Percentiles rank a stretch among this genome's conserved stretches.
Conservation (phyloP, 2,797 vertebrate species). For the Australoheros facetus region DNA sequence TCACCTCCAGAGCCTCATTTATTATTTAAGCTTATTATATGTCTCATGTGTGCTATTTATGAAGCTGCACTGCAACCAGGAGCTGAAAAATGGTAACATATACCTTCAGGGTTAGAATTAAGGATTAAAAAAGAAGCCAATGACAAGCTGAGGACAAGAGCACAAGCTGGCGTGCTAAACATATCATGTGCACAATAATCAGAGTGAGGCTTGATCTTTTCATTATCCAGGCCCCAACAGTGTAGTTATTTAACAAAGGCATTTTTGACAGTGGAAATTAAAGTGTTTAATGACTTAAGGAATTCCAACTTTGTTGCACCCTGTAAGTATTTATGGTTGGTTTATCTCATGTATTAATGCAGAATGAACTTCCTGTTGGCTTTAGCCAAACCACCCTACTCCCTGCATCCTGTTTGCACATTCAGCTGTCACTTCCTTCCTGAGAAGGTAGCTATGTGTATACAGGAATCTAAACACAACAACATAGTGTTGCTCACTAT, state of each 20-base stretch:
- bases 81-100: not conserved
- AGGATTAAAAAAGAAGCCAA: not conserved
- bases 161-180: not conserved
- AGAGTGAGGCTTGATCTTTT: not conserved
- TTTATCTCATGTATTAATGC: constrained; percentile 60
- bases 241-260: constrained; percentile 14
- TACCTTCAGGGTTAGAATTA: not conserved
- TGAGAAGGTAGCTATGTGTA: constrained; percentile 60
- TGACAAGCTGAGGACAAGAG: not conserved
- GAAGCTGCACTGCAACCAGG: not conserved
- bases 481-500: constrained; percentile 36
- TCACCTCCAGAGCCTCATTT: not conserved
- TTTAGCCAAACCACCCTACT: constrained; percentile 42
- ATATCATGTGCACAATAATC: not conserved
- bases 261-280: constrained; percentile 7
- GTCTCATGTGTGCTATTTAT: not conserved
- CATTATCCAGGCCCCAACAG: not conserved
- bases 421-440: constrained; percentile 71
- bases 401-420: constrained; percentile 78
- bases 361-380: constrained; percentile 54
- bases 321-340: constrained; percentile 31
- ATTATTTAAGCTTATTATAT: not conserved
- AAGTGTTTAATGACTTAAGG: constrained; percentile 25
- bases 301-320: constrained; percentile 9
- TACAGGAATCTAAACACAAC: constrained; percentile 54